Percentiles rank a stretch among this genome's conserved stretches.
Evolutionary conservation across 2,888 invertebrate genomes (phyloP).

Genomic region (Drosophila ochracea): DNA sequence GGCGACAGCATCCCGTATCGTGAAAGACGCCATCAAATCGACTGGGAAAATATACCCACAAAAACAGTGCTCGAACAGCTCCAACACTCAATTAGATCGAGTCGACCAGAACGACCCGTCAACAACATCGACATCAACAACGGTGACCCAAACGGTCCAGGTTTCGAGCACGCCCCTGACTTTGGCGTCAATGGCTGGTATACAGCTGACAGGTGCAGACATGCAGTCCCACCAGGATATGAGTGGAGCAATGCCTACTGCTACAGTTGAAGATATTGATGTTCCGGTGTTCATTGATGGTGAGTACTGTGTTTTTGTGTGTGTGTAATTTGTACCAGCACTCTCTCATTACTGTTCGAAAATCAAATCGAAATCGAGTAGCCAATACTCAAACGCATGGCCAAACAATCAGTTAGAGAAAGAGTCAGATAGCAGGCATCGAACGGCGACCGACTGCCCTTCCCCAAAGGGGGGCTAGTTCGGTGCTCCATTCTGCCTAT

Average conservation of each 20-base stretch:
- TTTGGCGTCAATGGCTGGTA: constrained; percentile 82
- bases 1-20: constrained; percentile 65
- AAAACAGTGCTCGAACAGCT: constrained; percentile 37
- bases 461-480: neutral
- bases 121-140: constrained; percentile 20
- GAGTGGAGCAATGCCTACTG: constrained; percentile 85
- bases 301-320: constrained; percentile 84
- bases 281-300: constrained; percentile 85
- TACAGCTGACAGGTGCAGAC: constrained; percentile 83
- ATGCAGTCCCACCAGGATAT: constrained; percentile 79
- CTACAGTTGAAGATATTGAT: constrained; percentile 84
- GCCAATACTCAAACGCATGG: constrained; percentile 22
- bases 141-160: constrained; percentile 71
- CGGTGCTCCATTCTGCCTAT: constrained; percentile 58
- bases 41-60: constrained; percentile 62
- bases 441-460: constrained; percentile 20
- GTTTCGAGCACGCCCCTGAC: constrained; percentile 72
- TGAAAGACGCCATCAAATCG: constrained; percentile 34
- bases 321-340: constrained; percentile 73
- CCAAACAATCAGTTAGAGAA: constrained; percentile 72
- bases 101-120: constrained; percentile 45
- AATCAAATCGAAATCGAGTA: constrained; percentile 21
- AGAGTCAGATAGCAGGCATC: constrained; percentile 74
- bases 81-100: constrained; percentile 31
- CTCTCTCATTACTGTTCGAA: constrained; percentile 76